Conservation (phyloP, 92 coral and sea anemone species). For the Umimayanthus kanabou region DNA sequence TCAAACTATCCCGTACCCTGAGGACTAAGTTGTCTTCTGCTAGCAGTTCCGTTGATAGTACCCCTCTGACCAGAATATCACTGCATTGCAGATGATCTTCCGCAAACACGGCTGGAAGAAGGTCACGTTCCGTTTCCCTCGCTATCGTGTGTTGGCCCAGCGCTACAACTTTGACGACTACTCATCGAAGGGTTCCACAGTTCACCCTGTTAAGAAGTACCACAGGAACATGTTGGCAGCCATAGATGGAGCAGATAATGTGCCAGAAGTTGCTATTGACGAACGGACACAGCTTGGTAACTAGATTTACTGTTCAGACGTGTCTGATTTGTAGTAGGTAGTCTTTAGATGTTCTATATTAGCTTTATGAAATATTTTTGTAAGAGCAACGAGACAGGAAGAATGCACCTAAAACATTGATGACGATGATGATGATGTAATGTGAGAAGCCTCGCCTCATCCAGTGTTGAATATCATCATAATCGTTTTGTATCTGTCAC, state of each 20-base stretch:
- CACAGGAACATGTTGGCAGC: constrained; percentile 78
- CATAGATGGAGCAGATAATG: constrained; percentile 59
- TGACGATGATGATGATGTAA: background rate
- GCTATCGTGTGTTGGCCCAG: constrained; percentile 86
- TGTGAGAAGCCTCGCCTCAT: background rate
- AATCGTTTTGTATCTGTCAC: too few species aligned
- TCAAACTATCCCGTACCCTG: background rate
- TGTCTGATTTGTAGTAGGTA: background rate
- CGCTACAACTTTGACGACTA: constrained; percentile 96
- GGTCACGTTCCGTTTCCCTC: constrained; percentile 88
- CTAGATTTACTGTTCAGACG: background rate
- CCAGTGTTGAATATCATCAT: background rate
- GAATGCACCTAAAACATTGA: too few species aligned
- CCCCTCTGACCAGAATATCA: background rate
- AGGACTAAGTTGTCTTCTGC: background rate
- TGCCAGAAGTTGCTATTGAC: constrained; percentile 46
- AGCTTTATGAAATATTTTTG: too few species aligned
- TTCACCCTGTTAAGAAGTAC: constrained; percentile 93
- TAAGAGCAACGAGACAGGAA: too few species aligned
- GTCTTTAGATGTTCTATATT: background rate
- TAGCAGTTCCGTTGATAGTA: background rate
- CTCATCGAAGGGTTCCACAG: constrained; percentile 98
- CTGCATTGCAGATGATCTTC: constrained; percentile 77
- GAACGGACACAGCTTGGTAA: constrained; percentile 55
- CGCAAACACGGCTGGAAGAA: constrained; percentile 98